Evolutionary conservation across 2,797 vertebrate species (phyloP), one percentile per base, ranked within the genome.

Genomic region (Morus bassanus): DNA sequence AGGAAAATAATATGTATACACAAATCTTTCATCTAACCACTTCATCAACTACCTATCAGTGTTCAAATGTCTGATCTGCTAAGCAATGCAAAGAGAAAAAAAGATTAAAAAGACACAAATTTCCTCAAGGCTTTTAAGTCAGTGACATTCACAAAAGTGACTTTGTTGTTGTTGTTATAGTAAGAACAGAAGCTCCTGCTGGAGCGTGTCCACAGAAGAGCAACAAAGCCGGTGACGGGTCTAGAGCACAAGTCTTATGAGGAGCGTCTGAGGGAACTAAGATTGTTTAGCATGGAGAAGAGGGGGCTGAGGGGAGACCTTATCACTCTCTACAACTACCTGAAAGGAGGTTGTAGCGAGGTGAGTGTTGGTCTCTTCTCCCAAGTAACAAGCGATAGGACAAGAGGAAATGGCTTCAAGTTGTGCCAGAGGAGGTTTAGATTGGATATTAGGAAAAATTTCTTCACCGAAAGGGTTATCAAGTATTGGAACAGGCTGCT

Each of bases 321-420:
- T 12, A n/a, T 17, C 1, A 2, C 4, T n/a, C 17, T 35, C 27
- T 43, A 27, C 5, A 48, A 4, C 4, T 3, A 0, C 33, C 21
- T 57, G 33, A 24, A 23, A 57, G 7, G 17, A 14, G 17, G 0
- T 39, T 39, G 37, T 39, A 39, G 37, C 10, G 37, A 39, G 37
- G n/a, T n/a, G n/a, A n/a, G n/a, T n/a, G n/a, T n/a, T n/a, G n/a
- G 5, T 15, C 13, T 35, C 18, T 39, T 54, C 25, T 74, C 17
- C 10, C 7, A 30, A 24, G 12, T 13, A 5, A 33, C 7, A 30
- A 27, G 12, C 11, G 4, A 33, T 3, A 72, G 13, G 5, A 28
- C 6, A 6, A 18, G 31, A 72, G 39, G 11, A 80, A 85, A 74
- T 6, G 35, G 8, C 8, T 33, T 50, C 39, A 60, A 22, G 27